Conservation (phyloP, 2,797 vertebrate species). For the Sphenodon punctatus region DNA sequence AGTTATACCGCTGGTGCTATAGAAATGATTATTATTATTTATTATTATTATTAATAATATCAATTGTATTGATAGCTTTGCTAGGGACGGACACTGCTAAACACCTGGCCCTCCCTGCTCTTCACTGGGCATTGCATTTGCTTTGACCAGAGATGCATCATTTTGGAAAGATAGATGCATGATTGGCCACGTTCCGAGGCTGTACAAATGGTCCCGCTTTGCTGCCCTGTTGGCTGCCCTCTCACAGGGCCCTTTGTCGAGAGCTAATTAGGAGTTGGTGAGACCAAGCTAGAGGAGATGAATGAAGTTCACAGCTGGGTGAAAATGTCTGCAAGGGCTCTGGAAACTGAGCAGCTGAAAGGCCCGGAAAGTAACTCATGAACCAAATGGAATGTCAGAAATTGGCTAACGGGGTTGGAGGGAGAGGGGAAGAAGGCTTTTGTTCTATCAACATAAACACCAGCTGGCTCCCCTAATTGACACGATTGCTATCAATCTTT, state of each 20-base stretch:
- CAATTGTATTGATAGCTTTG: too few species aligned
- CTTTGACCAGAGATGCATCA: background rate
- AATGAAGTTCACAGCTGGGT: constrained; percentile 52
- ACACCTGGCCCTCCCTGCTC: background rate
- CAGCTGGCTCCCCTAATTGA: constrained; percentile 10
- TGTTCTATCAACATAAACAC: background rate
- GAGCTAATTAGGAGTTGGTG: rapidly evolving
- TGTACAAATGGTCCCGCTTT: rapidly evolving
- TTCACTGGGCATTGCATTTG: background rate
- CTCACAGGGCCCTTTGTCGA: rapidly evolving
- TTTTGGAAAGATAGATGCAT: background rate
- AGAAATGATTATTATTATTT: too few species aligned
- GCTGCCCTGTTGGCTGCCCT: rapidly evolving
- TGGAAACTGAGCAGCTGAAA: constrained; percentile 27
- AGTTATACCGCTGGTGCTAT: too few species aligned
- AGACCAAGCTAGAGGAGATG: background rate
- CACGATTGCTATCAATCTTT: background rate
- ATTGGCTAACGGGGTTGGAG: constrained; percentile 44
- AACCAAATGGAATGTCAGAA: constrained; percentile 68
- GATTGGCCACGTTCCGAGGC: background rate
- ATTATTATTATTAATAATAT: too few species aligned
- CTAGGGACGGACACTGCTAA: background rate
- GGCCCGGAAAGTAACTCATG: background rate
- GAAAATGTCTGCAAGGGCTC: background rate
- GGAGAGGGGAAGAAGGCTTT: too few species aligned